Evolutionary conservation across 2,113 vertebrate genomes (phyloP).

Genomic region (Carassius auratus): DNA sequence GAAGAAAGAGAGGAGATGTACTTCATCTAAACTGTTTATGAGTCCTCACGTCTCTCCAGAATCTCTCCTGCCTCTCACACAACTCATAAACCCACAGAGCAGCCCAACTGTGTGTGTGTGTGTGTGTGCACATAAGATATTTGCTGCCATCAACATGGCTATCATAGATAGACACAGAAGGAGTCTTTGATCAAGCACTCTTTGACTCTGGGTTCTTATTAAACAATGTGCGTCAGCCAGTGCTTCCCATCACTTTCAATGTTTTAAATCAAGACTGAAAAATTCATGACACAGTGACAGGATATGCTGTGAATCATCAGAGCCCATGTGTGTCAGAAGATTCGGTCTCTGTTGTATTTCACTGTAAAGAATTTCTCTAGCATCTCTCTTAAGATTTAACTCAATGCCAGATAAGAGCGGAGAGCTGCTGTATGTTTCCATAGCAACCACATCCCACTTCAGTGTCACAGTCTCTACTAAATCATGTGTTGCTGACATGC

Average conservation of each 20-base stretch:
- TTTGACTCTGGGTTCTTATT: neutral
- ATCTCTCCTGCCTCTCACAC: neutral
- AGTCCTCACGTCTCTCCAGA: neutral
- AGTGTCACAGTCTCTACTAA: neutral
- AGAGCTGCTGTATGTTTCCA: constrained; percentile 35
- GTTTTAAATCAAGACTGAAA: neutral
- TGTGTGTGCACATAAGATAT: constrained; percentile 7
- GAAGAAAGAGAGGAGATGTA: no score
- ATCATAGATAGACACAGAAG: neutral
- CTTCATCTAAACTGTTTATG: neutral
- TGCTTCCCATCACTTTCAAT: neutral
- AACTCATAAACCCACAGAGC: neutral
- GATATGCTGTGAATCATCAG: neutral
- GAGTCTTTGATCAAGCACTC: constrained; percentile 11
- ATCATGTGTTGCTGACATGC: constrained; percentile 1
- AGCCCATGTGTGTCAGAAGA: neutral
- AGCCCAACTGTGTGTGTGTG: neutral
- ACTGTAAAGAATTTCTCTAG: constrained; percentile 9
- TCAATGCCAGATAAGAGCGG: constrained; percentile 20
- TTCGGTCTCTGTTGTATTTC: neutral
- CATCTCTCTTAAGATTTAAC: constrained; percentile 8
- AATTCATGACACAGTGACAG: constrained; percentile 10
- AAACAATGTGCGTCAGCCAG: neutral
- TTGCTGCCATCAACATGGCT: neutral
- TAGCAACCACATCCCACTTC: constrained; percentile 35